Percentiles rank a stretch among this genome's conserved stretches.
Evolutionary conservation across 2,888 invertebrate genomes (phyloP).

Genomic region (Phyto melanocephala): DNA sequence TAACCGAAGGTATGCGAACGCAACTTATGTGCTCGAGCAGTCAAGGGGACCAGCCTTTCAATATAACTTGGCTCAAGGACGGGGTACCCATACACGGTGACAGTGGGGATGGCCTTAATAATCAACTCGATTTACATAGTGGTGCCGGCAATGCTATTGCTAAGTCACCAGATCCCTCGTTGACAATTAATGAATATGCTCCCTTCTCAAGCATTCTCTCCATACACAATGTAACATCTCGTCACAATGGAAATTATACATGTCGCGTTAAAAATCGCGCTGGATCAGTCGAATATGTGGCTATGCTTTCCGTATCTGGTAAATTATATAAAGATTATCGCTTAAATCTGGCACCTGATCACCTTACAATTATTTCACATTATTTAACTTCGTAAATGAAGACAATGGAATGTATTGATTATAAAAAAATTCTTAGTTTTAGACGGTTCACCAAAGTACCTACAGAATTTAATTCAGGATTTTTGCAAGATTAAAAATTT

Average conservation of each 20-base stretch:
- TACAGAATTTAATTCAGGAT: no score
- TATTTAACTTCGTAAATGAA: constrained; percentile 1
- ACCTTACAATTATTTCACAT: constrained; percentile 58
- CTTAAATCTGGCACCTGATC: constrained; percentile 56
- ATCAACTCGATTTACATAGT: constrained; percentile 1
- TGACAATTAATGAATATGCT: constrained; percentile 81
- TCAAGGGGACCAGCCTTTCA: constrained; percentile 81
- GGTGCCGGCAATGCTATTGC: constrained; percentile 16
- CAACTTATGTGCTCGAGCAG: constrained; percentile 83
- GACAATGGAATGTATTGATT: constrained; percentile 45
- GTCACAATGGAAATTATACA: constrained; percentile 79
- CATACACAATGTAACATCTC: constrained; percentile 79
- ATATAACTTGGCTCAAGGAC: constrained; percentile 81
- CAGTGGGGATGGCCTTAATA: constrained; percentile 40
- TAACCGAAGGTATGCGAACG: constrained; percentile 88
- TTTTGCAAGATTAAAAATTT: no score
- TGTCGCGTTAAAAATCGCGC: constrained; percentile 78
- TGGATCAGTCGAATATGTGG: constrained; percentile 80
- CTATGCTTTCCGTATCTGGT: constrained; percentile 81
- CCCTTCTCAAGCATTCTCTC: constrained; percentile 80
- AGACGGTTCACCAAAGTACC: no score
- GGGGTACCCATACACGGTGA: constrained; percentile 77
- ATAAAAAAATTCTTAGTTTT: neutral
- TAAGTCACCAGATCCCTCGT: constrained; percentile 72
- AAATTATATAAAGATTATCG: constrained; percentile 67